Evolutionary conservation across 2,888 invertebrate genomes (phyloP), one percentile per base, ranked within the genome.

Genomic region (Platyscelio sp.): DNA sequence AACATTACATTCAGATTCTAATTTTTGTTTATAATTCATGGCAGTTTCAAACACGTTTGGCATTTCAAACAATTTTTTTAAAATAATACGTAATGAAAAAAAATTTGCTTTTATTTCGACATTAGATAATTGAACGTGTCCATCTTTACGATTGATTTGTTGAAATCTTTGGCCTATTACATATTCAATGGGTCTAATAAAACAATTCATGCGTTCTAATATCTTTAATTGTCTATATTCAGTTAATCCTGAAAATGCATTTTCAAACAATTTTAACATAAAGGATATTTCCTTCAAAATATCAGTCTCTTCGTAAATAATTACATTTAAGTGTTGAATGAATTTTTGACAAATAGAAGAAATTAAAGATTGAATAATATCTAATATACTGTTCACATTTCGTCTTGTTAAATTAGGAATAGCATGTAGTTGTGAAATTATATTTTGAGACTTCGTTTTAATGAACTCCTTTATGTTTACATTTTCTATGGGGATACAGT

Each of bases 161-260:
- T 49, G 49, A 29, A 67, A 49, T 29, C 49, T 46, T 49, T 67
- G 67, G 13, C 67, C 67, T 4, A 67, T 67, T 2, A 49, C 20
- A 49, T 49, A 67, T 38, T 38, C 38, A 24, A 29, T 49, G n/a
- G n/a, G 43, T 43, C 6, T 2, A 22, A 46, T 24, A 20, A 67
- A 27, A 26, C 26, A 54, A 24, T 54, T 54, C 24, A 33, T 33
- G 33, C 33, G 33, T 33, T 33, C 49, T 20, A 49, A 20, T 4
- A 49, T 4, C 11, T 49, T 49, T 5, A 49, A 49, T 20, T 49
- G 49, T 6, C 11, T 18, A 11, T 49, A 49, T 11, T 49, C 20
- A 49, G 38, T 60, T 1, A 60, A 7, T 5, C 7, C 63, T 43
- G 63, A 40, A 49, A 65, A 65, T 20, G 65, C 22, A 18, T 20